A percentile compares a stretch with the other conserved stretches of the same genome.
These are phyloP conservation scores for Diplodus sargus DNA, from an alignment of 2,797 vertebrate species.

Conservation along the genomic window DNA sequence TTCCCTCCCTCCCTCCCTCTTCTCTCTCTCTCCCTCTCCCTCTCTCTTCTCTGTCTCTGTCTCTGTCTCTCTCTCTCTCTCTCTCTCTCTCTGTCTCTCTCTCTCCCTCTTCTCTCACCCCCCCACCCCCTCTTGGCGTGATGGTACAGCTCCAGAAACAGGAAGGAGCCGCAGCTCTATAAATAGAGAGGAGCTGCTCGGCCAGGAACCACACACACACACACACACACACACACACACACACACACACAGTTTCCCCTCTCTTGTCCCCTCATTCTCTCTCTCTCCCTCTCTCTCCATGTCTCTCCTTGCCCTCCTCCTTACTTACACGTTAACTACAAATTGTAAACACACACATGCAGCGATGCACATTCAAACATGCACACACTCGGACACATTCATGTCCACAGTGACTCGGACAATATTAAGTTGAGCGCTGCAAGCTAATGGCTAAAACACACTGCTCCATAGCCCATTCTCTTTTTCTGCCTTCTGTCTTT, in stretches of 20 bases:
- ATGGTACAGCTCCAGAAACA: constrained; percentile 86
- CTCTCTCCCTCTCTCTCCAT: constrained; percentile 22
- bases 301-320: constrained; percentile 41
- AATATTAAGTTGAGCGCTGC: constrained; percentile 72
- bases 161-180: constrained; percentile 85
- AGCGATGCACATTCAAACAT: background rate
- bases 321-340: constrained; percentile 58
- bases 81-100: background rate
- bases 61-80: constrained; percentile 31
- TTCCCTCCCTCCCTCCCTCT: constrained; percentile 33
- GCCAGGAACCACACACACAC: constrained; percentile 77
- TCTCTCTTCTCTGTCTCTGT: constrained; percentile 6
- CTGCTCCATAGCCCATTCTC: constrained; percentile 19
- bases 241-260: constrained; percentile 64
- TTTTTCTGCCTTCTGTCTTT: constrained; percentile 9
- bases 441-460: constrained; percentile 63
- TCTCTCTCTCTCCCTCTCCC: constrained; percentile 26
- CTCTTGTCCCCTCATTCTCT: constrained; percentile 51
- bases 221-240: constrained; percentile 42
- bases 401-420: constrained; percentile 45
- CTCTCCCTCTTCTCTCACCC: constrained; percentile 8
- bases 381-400: background rate
- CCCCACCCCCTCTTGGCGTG: constrained; percentile 67
- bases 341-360: constrained; percentile 50
- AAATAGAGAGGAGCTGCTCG: constrained; percentile 83